Conservation (phyloP, 2,888 invertebrate genomes). For the Acheta domesticus region DNA sequence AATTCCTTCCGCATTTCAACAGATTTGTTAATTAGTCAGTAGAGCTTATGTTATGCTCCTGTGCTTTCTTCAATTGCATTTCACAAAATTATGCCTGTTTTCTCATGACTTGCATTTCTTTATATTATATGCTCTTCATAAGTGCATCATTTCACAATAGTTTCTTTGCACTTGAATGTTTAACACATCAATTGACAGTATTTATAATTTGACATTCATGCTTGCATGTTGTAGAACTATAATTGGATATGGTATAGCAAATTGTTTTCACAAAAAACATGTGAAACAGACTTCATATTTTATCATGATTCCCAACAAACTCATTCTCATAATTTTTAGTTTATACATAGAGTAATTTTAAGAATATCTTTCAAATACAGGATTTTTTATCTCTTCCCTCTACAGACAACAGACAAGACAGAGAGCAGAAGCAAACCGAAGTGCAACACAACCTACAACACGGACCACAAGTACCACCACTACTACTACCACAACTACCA, state of each 20-base stretch:
- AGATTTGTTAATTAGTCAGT: conserved; percentile 11
- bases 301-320: background rate
- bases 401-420: conserved; percentile 33
- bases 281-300: background rate
- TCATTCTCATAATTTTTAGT: background rate
- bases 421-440: conserved; percentile 26
- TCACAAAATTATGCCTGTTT: background rate
- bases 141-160: background rate
- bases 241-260: background rate
- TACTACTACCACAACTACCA: conserved; percentile 10
- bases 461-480: conserved; percentile 20
- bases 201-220: background rate
- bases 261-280: background rate
- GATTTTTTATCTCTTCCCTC: conserved; percentile 29
- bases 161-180: conserved; percentile 6
- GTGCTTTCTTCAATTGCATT: background rate
- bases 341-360: background rate
- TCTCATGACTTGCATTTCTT: background rate
- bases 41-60: background rate
- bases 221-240: conserved; percentile 1
- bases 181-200: background rate
- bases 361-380: background rate
- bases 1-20: background rate
- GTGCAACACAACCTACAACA: conserved; percentile 18
- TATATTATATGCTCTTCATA: background rate